Base-by-base conservation (phyloP, 2,797 vertebrate species). In the Halcyon leucocephala region DNA sequence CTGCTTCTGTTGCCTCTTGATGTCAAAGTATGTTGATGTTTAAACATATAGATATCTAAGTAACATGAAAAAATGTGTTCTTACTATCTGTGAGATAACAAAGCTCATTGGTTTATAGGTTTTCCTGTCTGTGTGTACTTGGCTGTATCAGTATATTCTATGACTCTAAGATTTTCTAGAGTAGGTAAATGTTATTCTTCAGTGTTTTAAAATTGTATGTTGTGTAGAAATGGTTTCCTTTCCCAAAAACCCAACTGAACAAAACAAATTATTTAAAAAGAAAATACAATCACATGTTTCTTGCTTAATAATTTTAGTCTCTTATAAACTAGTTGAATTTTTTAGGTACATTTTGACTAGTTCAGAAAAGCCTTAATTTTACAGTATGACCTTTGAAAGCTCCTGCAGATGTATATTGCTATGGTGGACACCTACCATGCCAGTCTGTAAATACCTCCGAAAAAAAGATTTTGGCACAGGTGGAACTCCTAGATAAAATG, bases 371-470 rank as follows among this genome's bases (percentile, higher is more conserved):
- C 61, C 73, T 2, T 19, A 20, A 6, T 66, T 86, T 95, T 82
- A 84, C 79, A 92, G 78, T 64, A 51, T 84, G 54, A 79, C 14
- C 11, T 72, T 64, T 49, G 33, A 90, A 96, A 87, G 29, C 15
- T 69, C 57, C n/a, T 82, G 66, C 42, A 82, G 51, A 60, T 73
- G 35, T 89, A 2, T 70, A 55, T 48, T 80, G 55, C 66, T 65
- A 0, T 15, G 8, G 35, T 79, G 54, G 80, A 67, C 20, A 60
- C 49, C 84, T 84, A 77, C 44, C 60, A 57, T 64, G 72, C 44
- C 64, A 76, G 31, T 42, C 76, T 94, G 49, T 67, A 97, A 96
- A 94, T 61, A 93, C 49, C 60, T 72, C 58, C 64, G 72, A 81
- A 80, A 66, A 51, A 51, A 82, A 78, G 39, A 31, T n/a, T 83